phyloP scores from a whole-genome alignment of 2,888 invertebrate genomes.

The Hofmannophila pseudospretella region DNA sequence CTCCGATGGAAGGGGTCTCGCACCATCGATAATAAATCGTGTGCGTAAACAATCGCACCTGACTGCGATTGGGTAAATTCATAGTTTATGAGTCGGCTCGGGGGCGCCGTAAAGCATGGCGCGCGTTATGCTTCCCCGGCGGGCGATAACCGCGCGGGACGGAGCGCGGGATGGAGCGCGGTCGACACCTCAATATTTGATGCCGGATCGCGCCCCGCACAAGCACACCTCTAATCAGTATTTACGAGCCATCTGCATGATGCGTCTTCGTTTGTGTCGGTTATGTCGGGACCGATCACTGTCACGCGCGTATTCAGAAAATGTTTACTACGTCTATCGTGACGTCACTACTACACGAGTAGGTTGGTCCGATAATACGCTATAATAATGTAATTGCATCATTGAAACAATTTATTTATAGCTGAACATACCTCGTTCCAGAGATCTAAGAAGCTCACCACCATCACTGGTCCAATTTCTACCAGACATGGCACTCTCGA shows the following conservation, averaged over 20 bases:
- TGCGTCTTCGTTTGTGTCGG: slow-evolving; percentile 11
- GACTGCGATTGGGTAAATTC: slow-evolving; percentile 66
- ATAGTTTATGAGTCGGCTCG: slow-evolving; percentile 59
- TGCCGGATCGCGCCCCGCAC: slow-evolving; percentile 53
- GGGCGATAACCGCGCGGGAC: slow-evolving; percentile 28
- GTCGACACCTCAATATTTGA: slow-evolving; percentile 63
- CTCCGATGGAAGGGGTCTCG: slow-evolving; percentile 36
- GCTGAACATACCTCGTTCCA: too few relatives aligned
- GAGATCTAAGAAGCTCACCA: too few relatives aligned
- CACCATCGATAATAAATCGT: slow-evolving; percentile 58
- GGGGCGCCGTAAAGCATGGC: slow-evolving; percentile 44
- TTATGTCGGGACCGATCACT: neutral
- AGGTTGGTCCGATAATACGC: too few relatives aligned
- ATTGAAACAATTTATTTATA: too few relatives aligned
- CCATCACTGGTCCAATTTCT: too few relatives aligned
- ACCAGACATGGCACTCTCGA: too few relatives aligned
- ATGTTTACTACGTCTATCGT: too few relatives aligned
- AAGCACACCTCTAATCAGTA: slow-evolving; percentile 37
- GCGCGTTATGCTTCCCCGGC: slow-evolving; percentile 54
- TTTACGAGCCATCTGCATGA: slow-evolving; percentile 34
- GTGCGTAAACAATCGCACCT: slow-evolving; percentile 59
- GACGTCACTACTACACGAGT: too few relatives aligned
- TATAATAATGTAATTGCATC: too few relatives aligned
- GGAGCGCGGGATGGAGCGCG: slow-evolving; percentile 25
- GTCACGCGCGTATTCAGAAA: too few relatives aligned